Percentiles rank a stretch among this genome's conserved stretches.
Evolutionary conservation across 2,113 vertebrate genomes (phyloP).

Genomic region (Seriola rivoliana): DNA sequence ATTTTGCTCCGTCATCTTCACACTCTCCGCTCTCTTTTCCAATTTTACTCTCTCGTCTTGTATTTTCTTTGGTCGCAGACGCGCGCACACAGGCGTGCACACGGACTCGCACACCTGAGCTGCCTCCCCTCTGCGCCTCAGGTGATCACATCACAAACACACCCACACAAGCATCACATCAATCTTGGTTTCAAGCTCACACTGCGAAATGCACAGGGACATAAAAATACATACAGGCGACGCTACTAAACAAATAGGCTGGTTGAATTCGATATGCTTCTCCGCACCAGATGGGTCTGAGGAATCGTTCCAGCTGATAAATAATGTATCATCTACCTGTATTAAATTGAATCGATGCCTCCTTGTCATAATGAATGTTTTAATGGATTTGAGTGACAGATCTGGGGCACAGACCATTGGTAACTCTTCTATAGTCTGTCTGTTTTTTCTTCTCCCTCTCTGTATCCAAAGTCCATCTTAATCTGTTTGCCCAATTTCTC

Average conservation of each 20-base stretch:
- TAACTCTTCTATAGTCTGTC: constrained; percentile 31
- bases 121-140: constrained; percentile 48
- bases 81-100: not conserved
- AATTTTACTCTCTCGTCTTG: constrained; percentile 44
- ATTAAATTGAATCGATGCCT: constrained; percentile 70
- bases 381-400: constrained; percentile 69
- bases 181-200: constrained; percentile 48
- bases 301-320: constrained; percentile 70
- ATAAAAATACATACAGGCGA: constrained; percentile 54
- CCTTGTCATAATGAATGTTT: constrained; percentile 72
- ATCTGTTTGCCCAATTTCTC: constrained; percentile 28
- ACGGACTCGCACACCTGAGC: constrained; percentile 39
- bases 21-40: constrained; percentile 35
- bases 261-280: constrained; percentile 71
- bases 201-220: constrained; percentile 42
- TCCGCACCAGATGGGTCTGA: constrained; percentile 68
- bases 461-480: constrained; percentile 29
- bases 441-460: not conserved
- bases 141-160: constrained; percentile 71
- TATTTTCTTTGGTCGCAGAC: constrained; percentile 10
- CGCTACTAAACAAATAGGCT: constrained; percentile 46
- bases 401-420: constrained; percentile 56
- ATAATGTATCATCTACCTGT: constrained; percentile 76
- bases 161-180: constrained; percentile 59
- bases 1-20: constrained; percentile 57